Percentiles rank a stretch among this genome's conserved stretches.
Evolutionary conservation across 2,797 vertebrate genomes (phyloP).

Genomic region (Tenualosa thibaudeaui): DNA sequence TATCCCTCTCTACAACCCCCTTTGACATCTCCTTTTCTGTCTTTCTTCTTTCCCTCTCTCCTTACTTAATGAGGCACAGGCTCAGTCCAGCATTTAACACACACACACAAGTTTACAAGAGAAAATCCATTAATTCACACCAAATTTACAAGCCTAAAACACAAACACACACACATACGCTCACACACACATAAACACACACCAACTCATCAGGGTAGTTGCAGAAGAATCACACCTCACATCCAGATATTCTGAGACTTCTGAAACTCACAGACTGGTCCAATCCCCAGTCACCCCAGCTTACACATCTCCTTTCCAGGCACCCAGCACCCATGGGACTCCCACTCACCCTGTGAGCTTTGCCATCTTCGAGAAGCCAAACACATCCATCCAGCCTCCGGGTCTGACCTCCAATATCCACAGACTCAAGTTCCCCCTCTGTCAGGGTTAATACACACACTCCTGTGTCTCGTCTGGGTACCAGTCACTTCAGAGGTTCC

Average conservation of each 20-base stretch:
- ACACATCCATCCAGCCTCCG: constrained; percentile 85
- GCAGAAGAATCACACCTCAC: neutral
- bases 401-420: neutral
- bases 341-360: constrained; percentile 90
- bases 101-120: neutral
- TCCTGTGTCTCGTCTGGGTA: too few relatives aligned
- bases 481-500: too few relatives aligned
- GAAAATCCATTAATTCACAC: neutral
- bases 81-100: neutral
- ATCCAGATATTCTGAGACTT: neutral
- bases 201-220: constrained; percentile 64
- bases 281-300: neutral
- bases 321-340: neutral
- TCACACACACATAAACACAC: constrained; percentile 90
- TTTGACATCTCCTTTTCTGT: neutral
- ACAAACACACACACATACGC: constrained; percentile 77
- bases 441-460: neutral
- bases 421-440: constrained; percentile 25
- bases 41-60: neutral
- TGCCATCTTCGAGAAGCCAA: constrained; percentile 94
- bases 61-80: neutral
- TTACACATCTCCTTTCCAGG: neutral
- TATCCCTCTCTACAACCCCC: neutral
- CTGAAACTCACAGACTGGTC: neutral
- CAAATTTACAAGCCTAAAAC: neutral